Evolutionary conservation across 2,797 vertebrate species (phyloP), one percentile per base, ranked within the genome.

Genomic region (Ctenosaura bakeri): DNA sequence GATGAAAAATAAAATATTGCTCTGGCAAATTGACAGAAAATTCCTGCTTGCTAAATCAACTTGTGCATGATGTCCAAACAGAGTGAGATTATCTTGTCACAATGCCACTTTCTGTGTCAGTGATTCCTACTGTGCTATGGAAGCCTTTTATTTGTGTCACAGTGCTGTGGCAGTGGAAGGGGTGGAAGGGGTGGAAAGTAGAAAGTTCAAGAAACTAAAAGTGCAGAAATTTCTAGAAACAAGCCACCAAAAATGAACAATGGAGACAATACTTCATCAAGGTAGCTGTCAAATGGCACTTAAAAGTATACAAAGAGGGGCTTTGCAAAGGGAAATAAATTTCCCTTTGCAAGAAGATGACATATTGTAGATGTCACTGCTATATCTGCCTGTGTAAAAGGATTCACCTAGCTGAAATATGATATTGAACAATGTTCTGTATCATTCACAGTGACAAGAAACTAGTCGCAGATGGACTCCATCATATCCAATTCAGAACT

Each of bases 31-130:
- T 76, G 88, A 32, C 71, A 77, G 46, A 77, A 66, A 76, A 77
- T 83, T 87, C 85, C 85, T 83, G 13, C 18, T 56, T 12, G 35
- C 29, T 24, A 54, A 46, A 42, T 32, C 52, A 66, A 83, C 32
- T 54, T 77, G n/a, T 35, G 52, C 32, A 18, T 71, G 32, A 26
- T 29, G 14, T 54, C 71, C 13, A 71, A 29, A 86, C 85, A 81
- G 91, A 0, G 7, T 6, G 54, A 50, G 18, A n/a, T 16, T 62
- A 52, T 46, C 54, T 88, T 93, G 29, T 82, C 54, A 9, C 0
- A 16, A 2, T 52, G 0, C 0, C 76, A 50, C 6, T 91, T 69
- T 66, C 26, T 78, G 76, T 77, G 62, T 62, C 32, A 62, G 29
- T 62, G 62, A 46, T 35, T 82, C 66, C 69, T 35, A 32, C 16